Evolutionary conservation across 2,797 vertebrate species (phyloP), one percentile per base, ranked within the genome.

Genomic region (Echiichthys vipera): DNA sequence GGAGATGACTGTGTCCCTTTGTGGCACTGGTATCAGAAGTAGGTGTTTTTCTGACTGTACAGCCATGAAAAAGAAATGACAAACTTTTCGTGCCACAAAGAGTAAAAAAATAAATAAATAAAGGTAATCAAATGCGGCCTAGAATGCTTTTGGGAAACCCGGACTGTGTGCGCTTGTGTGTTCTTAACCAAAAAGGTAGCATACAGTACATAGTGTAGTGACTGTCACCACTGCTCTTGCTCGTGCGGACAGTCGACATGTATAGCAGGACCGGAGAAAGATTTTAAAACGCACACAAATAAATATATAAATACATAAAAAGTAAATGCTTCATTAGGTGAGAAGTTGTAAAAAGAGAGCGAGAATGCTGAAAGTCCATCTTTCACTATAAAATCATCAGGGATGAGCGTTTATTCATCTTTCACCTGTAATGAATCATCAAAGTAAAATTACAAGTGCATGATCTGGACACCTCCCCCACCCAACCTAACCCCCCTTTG

Each of bases 391-490:
- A 78, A 84, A 81, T 70, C 86, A 88, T 90, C 84, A 89, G 85
- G 87, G 86, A n/a, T n/a, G n/a, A 92, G 85, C 57, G 70, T 76
- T 78, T 70, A 58, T 49, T 85, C 79, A 78, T 91, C 62, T 73
- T 86, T 89, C 75, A 86, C 85, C 64, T 80, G 80, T 90, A 84
- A 84, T 58, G 62, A 89, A 65, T 87, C 80, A 78, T 85, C 50
- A 36, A 68, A 68, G 32, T 80, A 73, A 74, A 88, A 83, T 78
- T 85, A 90, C 84, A 93, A 93, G 81, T 92, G 94, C 93, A 95
- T 94, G 92, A 92, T 73, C 68, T 84, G 77, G 65, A 84, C 83
- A 84, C 65, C 51, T n/a, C 58, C 77, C 29, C 36, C 20, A 7
- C 29, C 42, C 25, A 4, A 15, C 32, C 25, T n/a, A 6, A 20